These are phyloP conservation scores for Crambe crambe DNA, from an alignment of 37 sponge, comb jelly and placozoan genomes.

Conservation along the genomic window DNA sequence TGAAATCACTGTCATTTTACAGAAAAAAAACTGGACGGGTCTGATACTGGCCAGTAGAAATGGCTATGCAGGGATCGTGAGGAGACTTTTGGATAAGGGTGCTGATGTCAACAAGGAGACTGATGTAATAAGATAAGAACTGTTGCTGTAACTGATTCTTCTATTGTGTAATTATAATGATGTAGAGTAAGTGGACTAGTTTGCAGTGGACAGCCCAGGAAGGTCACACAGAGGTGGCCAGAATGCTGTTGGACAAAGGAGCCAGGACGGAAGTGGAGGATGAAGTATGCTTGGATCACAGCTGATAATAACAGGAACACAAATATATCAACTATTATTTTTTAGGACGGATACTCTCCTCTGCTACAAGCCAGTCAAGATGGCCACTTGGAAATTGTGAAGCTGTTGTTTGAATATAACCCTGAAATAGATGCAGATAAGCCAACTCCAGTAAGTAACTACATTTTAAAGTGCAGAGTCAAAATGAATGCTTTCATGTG, in stretches of 20 bases:
- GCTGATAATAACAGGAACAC: not conserved
- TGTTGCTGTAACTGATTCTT: not conserved
- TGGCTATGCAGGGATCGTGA: not conserved
- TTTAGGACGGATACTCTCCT: constrained; percentile 6
- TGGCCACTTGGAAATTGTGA: not conserved
- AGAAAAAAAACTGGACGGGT: not conserved
- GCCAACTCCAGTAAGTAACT: not conserved
- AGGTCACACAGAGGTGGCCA: not conserved
- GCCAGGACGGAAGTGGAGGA: not conserved
- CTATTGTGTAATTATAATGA: not conserved
- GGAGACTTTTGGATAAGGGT: not conserved
- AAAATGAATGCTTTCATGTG: no score
- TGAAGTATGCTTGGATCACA: not conserved
- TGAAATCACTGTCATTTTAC: not conserved
- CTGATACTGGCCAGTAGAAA: constrained; percentile 10
- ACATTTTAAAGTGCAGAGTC: not conserved
- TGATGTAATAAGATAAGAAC: not conserved
- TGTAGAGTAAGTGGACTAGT: not conserved
- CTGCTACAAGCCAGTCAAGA: constrained; percentile 10
- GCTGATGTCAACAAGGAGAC: constrained; percentile 3
- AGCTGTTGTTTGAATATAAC: not conserved
- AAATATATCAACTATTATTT: not conserved
- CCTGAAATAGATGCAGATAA: not conserved
- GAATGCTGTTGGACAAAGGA: constrained; percentile 1
- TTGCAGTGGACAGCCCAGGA: constrained; percentile 5